Evolutionary conservation across 2,888 invertebrate species (phyloP).

Genomic region (Odontocolon sp.): DNA sequence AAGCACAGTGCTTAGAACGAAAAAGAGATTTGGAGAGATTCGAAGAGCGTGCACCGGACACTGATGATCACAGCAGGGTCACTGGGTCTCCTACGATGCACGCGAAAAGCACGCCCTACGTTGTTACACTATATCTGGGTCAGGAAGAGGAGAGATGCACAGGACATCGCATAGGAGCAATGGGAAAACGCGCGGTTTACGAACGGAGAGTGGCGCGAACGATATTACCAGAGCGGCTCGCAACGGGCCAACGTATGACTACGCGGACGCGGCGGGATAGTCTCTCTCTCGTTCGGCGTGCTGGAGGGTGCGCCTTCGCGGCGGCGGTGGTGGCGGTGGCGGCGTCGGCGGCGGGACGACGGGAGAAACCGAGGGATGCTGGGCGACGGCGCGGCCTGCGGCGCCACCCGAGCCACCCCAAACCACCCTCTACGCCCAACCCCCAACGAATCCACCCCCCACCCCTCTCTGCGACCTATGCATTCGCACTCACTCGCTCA

Average conservation of each 20-base stretch:
- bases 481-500: constrained; percentile 57
- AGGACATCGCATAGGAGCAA: constrained; percentile 4
- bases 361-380: constrained; percentile 77
- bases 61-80: constrained; percentile 26
- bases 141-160: constrained; percentile 44
- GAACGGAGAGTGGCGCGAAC: constrained; percentile 46
- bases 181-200: constrained; percentile 49
- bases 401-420: constrained; percentile 74
- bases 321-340: constrained; percentile 65
- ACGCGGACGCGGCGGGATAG: constrained; percentile 72
- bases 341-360: constrained; percentile 77
- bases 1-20: not conserved
- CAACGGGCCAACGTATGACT: constrained; percentile 79
- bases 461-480: constrained; percentile 52
- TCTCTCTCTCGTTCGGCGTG: constrained; percentile 66
- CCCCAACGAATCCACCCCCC: constrained; percentile 59
- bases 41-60: constrained; percentile 1
- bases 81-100: constrained; percentile 27
- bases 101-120: constrained; percentile 38
- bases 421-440: constrained; percentile 58
- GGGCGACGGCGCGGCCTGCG: constrained; percentile 80
- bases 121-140: constrained; percentile 51
- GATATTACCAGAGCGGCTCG: constrained; percentile 67
- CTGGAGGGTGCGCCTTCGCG: constrained; percentile 78
- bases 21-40: not conserved